phyloP scores from a whole-genome alignment of 1,140 invertebrate species.

The Brachionus manjavacas region DNA sequence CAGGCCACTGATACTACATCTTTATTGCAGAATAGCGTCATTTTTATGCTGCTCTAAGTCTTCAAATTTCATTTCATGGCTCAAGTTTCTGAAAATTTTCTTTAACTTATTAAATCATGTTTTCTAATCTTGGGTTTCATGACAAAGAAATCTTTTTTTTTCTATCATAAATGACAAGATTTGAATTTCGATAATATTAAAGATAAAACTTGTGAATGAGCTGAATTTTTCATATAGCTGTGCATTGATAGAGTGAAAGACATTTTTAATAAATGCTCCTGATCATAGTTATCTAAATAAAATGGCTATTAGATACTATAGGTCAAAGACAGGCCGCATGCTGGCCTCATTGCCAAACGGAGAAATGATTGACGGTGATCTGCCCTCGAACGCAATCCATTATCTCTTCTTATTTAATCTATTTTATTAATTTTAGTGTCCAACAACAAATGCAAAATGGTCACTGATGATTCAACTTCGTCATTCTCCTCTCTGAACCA shows the following conservation, averaged over 20 bases:
- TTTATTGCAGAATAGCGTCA: background rate
- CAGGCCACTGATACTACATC: background rate
- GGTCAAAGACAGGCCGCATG: conserved; percentile 35
- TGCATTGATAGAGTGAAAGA: background rate
- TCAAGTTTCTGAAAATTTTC: background rate
- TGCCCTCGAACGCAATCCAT: background rate
- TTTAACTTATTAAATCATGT: too few relatives aligned
- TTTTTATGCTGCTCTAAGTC: background rate
- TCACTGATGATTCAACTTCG: conserved; percentile 12
- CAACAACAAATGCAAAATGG: conserved; percentile 31
- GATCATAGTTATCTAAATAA: background rate
- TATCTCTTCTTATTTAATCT: background rate
- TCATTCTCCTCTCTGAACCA: conserved; percentile 27
- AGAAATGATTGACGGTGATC: conserved; percentile 40
- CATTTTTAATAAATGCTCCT: background rate
- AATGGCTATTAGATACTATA: conserved; percentile 37
- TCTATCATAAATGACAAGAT: background rate
- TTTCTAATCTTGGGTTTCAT: background rate
- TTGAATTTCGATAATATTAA: background rate
- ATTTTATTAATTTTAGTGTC: conserved; percentile 24
- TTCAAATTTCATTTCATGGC: background rate
- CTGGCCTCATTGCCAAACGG: conserved; percentile 26
- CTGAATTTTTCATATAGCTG: background rate
- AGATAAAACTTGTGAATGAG: background rate
- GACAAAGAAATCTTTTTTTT: background rate